Conservation (phyloP, 2,888 invertebrate genomes). For the Microctonus hyperodae region DNA sequence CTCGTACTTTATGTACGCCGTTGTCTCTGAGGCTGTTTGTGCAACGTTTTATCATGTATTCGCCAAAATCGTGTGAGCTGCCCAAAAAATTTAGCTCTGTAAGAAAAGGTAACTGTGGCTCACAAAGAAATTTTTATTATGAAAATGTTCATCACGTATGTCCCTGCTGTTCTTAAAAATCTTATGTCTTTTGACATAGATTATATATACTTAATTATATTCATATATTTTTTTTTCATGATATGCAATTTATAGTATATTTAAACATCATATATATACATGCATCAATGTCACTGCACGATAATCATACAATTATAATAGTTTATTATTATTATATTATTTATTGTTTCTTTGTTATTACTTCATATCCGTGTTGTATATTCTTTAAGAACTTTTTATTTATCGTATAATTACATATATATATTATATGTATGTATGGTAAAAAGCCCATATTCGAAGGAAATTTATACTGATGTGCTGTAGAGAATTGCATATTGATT, state of each 20-base stretch:
- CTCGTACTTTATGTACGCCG: conserved; percentile 50
- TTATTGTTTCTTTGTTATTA: conserved; percentile 1
- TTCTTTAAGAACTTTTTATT: no score
- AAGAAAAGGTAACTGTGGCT: conserved; percentile 54
- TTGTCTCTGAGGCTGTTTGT: conserved; percentile 49
- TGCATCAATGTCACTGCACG: neutral
- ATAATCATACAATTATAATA: neutral
- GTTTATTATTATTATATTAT: neutral
- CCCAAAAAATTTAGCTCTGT: conserved; percentile 52
- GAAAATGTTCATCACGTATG: neutral
- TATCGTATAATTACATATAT: no score
- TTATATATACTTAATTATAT: no score
- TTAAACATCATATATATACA: neutral
- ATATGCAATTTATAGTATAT: neutral
- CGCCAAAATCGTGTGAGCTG: conserved; percentile 51
- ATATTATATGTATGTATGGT: no score
- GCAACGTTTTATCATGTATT: conserved; percentile 55
- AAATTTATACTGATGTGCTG: no score
- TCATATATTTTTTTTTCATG: neutral
- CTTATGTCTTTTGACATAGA: neutral
- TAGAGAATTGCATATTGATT: neutral
- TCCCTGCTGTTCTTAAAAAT: neutral
- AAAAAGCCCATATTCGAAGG: no score
- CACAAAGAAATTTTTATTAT: neutral
- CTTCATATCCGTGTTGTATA: neutral